phyloP scores from a whole-genome alignment of 2,888 invertebrate genomes.

The Seira ritae region DNA sequence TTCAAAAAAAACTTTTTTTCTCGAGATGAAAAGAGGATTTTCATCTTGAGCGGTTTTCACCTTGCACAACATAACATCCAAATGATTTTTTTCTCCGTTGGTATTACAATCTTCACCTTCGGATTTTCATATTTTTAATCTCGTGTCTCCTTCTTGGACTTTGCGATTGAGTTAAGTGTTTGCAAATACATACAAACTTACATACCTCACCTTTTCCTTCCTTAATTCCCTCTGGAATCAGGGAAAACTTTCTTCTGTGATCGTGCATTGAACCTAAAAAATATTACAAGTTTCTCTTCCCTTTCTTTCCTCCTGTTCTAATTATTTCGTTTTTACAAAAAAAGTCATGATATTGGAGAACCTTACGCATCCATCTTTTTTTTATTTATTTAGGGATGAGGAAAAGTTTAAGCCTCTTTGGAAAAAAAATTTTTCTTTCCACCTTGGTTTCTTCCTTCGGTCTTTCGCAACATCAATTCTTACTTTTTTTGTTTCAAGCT shows the following conservation, averaged over 20 bases:
- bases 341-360: not conserved
- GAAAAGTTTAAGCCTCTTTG: not conserved
- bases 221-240: slow-evolving; percentile 40
- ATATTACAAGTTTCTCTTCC: slow-evolving; percentile 22
- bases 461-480: not conserved
- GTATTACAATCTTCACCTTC: not conserved
- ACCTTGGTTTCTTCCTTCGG: not conserved
- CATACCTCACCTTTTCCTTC: slow-evolving; percentile 16
- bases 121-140: slow-evolving; percentile 26
- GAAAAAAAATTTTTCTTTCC: not conserved
- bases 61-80: too few species aligned
- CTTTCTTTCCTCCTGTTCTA: not conserved
- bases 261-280: slow-evolving; percentile 55
- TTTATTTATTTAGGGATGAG: not conserved
- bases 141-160: slow-evolving; percentile 14
- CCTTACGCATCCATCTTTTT: not conserved
- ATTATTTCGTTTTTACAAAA: slow-evolving; percentile 35
- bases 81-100: not conserved
- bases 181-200: slow-evolving; percentile 26
- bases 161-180: slow-evolving; percentile 54
- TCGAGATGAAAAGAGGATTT: slow-evolving; percentile 18
- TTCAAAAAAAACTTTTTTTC: slow-evolving; percentile 49
- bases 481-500: too few species aligned
- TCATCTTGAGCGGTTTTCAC: not conserved
- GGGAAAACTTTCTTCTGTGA: slow-evolving; percentile 25